These are phyloP conservation scores for Actinernus sp. DNA, from an alignment of 92 coral and sea anemone genomes.

Conservation along the genomic window DNA sequence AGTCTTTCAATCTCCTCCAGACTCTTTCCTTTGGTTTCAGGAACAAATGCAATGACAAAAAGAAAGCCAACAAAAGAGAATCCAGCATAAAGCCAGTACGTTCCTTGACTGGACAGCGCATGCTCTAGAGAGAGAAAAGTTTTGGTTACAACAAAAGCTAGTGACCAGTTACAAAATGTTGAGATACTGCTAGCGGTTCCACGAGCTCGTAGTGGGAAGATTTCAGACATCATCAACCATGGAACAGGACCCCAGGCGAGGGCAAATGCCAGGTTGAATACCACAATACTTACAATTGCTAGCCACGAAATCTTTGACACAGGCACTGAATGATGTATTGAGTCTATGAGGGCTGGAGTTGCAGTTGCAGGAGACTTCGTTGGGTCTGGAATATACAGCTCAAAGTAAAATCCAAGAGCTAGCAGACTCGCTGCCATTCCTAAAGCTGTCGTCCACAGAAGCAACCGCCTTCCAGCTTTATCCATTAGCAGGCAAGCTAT, in stretches of 20 bases:
- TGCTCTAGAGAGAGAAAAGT: constrained; percentile 55
- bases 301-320: constrained; percentile 58
- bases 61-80: constrained; percentile 56
- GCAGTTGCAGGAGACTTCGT: not conserved
- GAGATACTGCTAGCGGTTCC: constrained; percentile 81
- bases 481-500: constrained; percentile 78
- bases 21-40: constrained; percentile 89
- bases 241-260: constrained; percentile 94
- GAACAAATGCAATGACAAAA: constrained; percentile 66
- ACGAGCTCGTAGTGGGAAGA: constrained; percentile 81
- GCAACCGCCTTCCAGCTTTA: constrained; percentile 81
- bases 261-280: constrained; percentile 64
- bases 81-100: constrained; percentile 85
- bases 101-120: constrained; percentile 67
- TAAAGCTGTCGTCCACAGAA: constrained; percentile 70
- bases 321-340: constrained; percentile 26
- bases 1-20: constrained; percentile 82
- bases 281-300: constrained; percentile 51
- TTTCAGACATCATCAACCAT: constrained; percentile 89
- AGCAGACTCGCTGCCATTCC: constrained; percentile 69
- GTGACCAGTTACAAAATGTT: constrained; percentile 60
- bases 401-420: constrained; percentile 76
- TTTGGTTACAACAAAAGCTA: constrained; percentile 70
- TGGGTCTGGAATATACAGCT: constrained; percentile 39
- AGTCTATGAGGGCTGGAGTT: not conserved